phyloP scores from a whole-genome alignment of 1,140 invertebrate species.

The Drosophila nikananu region DNA sequence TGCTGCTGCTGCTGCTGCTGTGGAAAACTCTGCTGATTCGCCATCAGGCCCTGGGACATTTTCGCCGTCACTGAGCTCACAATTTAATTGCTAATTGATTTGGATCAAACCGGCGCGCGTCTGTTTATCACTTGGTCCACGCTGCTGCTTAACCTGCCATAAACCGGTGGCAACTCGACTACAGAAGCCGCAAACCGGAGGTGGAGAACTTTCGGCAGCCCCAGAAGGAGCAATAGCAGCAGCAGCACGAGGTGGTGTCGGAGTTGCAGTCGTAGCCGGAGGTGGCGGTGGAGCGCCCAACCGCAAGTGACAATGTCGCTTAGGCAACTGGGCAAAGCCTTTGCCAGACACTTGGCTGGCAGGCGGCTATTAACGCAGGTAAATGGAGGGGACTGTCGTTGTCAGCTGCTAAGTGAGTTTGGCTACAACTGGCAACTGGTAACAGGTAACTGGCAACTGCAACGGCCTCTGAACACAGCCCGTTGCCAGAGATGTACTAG shows the following conservation, averaged over 20 bases:
- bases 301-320: conserved; percentile 80
- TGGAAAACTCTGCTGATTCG: conserved; percentile 47
- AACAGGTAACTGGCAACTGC: conserved; percentile 26
- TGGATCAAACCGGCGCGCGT: conserved; percentile 18
- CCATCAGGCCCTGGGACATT: conserved; percentile 64
- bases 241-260: neutral
- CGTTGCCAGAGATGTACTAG: conserved; percentile 3
- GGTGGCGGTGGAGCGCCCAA: conserved; percentile 34
- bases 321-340: conserved; percentile 64
- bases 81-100: conserved; percentile 82
- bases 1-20: conserved; percentile 53
- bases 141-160: conserved; percentile 19
- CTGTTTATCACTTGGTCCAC: conserved; percentile 36
- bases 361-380: conserved; percentile 62
- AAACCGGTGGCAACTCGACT: conserved; percentile 29
- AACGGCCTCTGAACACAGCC: conserved; percentile 34
- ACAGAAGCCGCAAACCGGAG: conserved; percentile 35
- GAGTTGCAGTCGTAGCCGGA: conserved; percentile 5
- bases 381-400: conserved; percentile 56
- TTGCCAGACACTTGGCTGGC: conserved; percentile 50
- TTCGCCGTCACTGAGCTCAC: conserved; percentile 54
- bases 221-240: conserved; percentile 14
- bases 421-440: conserved; percentile 43
- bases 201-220: neutral
- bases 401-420: conserved; percentile 78